Percentiles rank a stretch among this genome's conserved stretches.
phyloP scores from a whole-genome alignment of 2,797 vertebrate species.

The Rhodeus uyekii region DNA sequence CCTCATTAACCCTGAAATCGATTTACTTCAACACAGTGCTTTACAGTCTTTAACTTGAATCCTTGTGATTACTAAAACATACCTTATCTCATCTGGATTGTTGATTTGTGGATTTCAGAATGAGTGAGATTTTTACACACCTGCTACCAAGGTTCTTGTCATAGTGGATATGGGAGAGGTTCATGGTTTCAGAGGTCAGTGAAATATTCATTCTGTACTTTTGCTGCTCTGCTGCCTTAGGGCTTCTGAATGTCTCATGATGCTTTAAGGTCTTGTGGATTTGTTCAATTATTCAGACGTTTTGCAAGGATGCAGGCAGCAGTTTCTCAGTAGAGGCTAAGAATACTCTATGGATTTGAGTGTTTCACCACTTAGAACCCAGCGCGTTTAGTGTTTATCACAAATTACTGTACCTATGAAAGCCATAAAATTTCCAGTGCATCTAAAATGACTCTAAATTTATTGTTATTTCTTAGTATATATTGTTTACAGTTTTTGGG shows the following conservation, averaged over 20 bases:
- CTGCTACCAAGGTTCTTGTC: not conserved
- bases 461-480: too few species aligned
- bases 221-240: constrained; percentile 9
- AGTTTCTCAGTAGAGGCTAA: constrained; percentile 1
- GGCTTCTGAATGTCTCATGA: constrained; percentile 34
- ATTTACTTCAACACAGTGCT: not conserved
- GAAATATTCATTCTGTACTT: constrained; percentile 47
- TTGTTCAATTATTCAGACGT: constrained; percentile 55
- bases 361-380: not conserved
- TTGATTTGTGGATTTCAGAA: not conserved
- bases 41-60: not conserved
- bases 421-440: not conserved
- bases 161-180: not conserved
- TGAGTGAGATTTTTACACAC: not conserved
- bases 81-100: not conserved
- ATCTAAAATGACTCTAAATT: not conserved
- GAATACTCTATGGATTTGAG: not conserved
- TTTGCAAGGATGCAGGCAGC: constrained; percentile 31
- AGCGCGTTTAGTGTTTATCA: not conserved
- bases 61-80: not conserved
- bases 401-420: not conserved
- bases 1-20: not conserved
- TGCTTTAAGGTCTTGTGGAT: constrained; percentile 45
- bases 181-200: constrained; percentile 18
- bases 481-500: not conserved